phyloP scores from a whole-genome alignment of 1,140 invertebrate species.

The Magallana gigas region DNA sequence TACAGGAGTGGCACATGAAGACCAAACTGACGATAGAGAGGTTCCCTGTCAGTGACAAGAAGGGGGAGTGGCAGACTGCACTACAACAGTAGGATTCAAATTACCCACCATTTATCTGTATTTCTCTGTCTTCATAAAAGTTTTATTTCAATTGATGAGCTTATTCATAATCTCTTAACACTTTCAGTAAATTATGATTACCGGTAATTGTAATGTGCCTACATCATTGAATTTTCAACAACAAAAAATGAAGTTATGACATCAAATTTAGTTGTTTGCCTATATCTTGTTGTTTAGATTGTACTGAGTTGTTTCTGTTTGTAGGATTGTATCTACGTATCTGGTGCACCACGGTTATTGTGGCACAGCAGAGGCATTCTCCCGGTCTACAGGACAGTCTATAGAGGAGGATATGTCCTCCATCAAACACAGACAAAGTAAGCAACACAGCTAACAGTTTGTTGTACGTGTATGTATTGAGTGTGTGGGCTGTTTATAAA shows the following conservation, averaged over 20 bases:
- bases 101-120: not conserved
- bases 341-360: constrained; percentile 98
- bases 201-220: too few relatives aligned
- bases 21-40: constrained; percentile 91
- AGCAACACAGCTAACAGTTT: constrained; percentile 68
- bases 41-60: constrained; percentile 91
- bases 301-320: constrained; percentile 46
- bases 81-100: constrained; percentile 87
- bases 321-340: constrained; percentile 97
- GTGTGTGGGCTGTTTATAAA: too few relatives aligned
- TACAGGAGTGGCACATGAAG: constrained; percentile 88
- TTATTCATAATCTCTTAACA: too few relatives aligned
- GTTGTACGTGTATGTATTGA: too few relatives aligned
- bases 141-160: too few relatives aligned
- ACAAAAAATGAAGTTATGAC: too few relatives aligned
- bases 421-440: constrained; percentile 98
- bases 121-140: too few relatives aligned
- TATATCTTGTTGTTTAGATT: too few relatives aligned
- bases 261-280: too few relatives aligned
- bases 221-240: too few relatives aligned
- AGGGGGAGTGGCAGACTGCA: constrained; percentile 94
- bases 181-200: too few relatives aligned
- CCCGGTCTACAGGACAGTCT: constrained; percentile 91
- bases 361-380: constrained; percentile 97
- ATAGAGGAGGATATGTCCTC: constrained; percentile 96